phyloP scores from a whole-genome alignment of 1,140 invertebrate species.

The Listronotus bonariensis region DNA sequence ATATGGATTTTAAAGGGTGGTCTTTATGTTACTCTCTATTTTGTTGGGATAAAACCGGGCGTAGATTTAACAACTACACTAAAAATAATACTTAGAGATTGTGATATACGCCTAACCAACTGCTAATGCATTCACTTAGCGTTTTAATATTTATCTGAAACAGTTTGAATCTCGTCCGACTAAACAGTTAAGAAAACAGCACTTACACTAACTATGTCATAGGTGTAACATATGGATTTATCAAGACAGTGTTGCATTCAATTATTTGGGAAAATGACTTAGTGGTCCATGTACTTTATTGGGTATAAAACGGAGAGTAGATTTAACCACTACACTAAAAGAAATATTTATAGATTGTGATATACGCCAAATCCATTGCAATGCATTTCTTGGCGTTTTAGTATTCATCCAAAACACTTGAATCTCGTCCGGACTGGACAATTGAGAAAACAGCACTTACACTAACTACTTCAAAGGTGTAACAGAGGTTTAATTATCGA shows the following conservation, averaged over 20 bases:
- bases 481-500: slow-evolving; percentile 10
- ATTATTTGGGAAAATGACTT: not conserved
- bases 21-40: not conserved
- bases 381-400: slow-evolving; percentile 55
- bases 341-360: too few species aligned
- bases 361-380: slow-evolving; percentile 55
- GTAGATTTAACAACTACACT: too few species aligned
- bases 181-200: slow-evolving; percentile 53
- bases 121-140: slow-evolving; percentile 54
- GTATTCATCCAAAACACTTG: slow-evolving; percentile 52
- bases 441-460: slow-evolving; percentile 53
- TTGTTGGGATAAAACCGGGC: not conserved
- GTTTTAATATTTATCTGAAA: slow-evolving; percentile 55
- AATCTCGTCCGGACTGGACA: slow-evolving; percentile 47
- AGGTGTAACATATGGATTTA: slow-evolving; percentile 24
- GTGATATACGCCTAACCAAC: slow-evolving; percentile 55
- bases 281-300: not conserved
- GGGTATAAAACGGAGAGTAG: too few species aligned
- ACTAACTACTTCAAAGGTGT: slow-evolving; percentile 45
- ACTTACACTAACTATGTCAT: slow-evolving; percentile 49
- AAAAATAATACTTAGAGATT: too few species aligned
- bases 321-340: too few species aligned
- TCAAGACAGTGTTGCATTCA: not conserved
- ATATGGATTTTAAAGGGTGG: not conserved
- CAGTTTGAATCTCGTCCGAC: slow-evolving; percentile 43